Base-by-base conservation (phyloP, 2,888 invertebrate genomes). In the Spisula solida region DNA sequence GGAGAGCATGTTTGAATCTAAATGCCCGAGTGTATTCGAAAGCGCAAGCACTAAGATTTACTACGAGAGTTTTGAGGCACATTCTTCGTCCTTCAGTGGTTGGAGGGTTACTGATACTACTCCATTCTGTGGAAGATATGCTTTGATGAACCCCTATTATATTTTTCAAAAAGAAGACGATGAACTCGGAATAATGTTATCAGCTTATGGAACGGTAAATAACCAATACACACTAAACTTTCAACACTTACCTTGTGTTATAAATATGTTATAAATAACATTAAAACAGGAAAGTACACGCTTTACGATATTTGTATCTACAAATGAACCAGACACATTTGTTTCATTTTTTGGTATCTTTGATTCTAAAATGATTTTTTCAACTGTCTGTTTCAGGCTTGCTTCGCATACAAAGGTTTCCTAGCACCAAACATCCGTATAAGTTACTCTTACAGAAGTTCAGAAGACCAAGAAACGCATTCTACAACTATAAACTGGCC, bases 341-440 rank as follows among this genome's bases (percentile, higher is more conserved):
- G 14, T 1, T 51, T 16, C 51, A 51, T 51, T 51, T 4, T 1
- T 51, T 51, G 51, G 16, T 51, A 51, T 8, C 41, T 41, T 41
- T 41, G 41, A 41, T 5, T 41, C 41, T 41, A 41, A 5, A 41
- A 41, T 8, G 8, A 5, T 5, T 41, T 51, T 51, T 1, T 51
- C 51, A 51, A 51, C 14, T 31, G 18, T 75, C 81, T 82, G 2
- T 90, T 93, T 82, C 85, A 93, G 93, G 47, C 92, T 14, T 93
- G 93, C 82, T 92, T 93, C 89, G 93, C 93, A 20, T 93, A 93
- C 84, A 88, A 91, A 81, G 93, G 93, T 29, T 81, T 90, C 14
- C 66, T 93, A 16, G 18, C 82, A 25, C 55, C 86, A 51, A 41
- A 55, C 0, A 85, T 93, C 1, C 78, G 86, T 55, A 75, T 93